A percentile compares a stretch with the other conserved stretches of the same genome.
Conservation (phyloP, 2,888 invertebrate genomes). For the Cremastinae sp. region DNA sequence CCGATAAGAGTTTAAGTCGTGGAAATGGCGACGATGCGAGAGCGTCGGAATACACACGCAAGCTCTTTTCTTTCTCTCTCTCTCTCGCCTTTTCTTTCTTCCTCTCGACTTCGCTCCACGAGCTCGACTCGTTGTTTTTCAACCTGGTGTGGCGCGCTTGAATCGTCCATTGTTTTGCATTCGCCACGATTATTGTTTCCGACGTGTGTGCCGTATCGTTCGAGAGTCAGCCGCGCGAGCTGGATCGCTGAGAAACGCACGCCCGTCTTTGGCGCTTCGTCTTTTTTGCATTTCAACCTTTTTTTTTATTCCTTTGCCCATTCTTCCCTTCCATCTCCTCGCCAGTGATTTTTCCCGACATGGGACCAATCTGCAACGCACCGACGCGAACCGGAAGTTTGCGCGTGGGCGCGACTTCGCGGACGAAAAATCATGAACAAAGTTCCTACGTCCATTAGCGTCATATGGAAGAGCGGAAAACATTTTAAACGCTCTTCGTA, state of each 20-base stretch:
- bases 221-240: constrained; percentile 25
- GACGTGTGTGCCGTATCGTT: constrained; percentile 63
- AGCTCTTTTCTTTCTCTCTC: constrained; percentile 14
- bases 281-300: constrained; percentile 40
- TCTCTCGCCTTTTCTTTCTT: background rate
- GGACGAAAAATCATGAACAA: background rate
- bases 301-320: constrained; percentile 19
- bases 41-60: constrained; percentile 42
- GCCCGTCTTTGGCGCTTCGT: constrained; percentile 35
- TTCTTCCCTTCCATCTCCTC: background rate
- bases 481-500: too few relatives aligned
- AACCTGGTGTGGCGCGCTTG: constrained; percentile 49
- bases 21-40: constrained; percentile 23
- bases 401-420: background rate
- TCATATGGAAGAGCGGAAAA: too few relatives aligned
- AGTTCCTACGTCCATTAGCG: background rate
- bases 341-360: constrained; percentile 11
- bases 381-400: constrained; percentile 25
- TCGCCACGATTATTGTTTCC: constrained; percentile 64
- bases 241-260: constrained; percentile 21
- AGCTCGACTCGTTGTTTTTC: constrained; percentile 51
- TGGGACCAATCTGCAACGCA: constrained; percentile 11
- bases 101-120: background rate
- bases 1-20: constrained; percentile 53
- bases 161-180: constrained; percentile 67